Evolutionary conservation across 2,888 invertebrate species (phyloP).

Genomic region (Tanytarsus gracilentus): DNA sequence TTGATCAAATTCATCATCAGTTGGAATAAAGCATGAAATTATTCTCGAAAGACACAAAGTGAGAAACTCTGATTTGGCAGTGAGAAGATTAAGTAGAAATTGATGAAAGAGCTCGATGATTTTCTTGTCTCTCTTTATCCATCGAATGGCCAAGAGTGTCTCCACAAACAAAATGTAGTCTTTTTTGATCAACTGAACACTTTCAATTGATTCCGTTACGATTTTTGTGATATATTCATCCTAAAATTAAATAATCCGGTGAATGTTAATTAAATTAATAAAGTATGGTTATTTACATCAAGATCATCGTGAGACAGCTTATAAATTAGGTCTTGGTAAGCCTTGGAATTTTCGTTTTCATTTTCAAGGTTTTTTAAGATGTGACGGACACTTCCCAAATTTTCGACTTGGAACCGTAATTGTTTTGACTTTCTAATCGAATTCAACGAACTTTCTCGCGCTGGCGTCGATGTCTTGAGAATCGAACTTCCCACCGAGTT

Average conservation of each 20-base stretch:
- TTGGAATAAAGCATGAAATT: constrained; percentile 51
- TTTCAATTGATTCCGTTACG: constrained; percentile 48
- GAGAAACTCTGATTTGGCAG: constrained; percentile 58
- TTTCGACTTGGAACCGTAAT: constrained; percentile 1
- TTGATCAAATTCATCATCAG: constrained; percentile 44
- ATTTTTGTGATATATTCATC: constrained; percentile 51
- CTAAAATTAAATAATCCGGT: constrained; percentile 36
- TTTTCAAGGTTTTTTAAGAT: neutral
- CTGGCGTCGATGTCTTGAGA: constrained; percentile 1
- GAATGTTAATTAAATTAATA: neutral
- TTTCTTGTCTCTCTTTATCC: constrained; percentile 46
- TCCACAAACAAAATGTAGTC: constrained; percentile 52
- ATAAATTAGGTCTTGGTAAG: constrained; percentile 17
- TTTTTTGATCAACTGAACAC: constrained; percentile 50
- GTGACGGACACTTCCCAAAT: neutral
- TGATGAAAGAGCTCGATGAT: constrained; percentile 52
- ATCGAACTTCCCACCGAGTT: constrained; percentile 16
- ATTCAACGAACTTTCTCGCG: constrained; percentile 6
- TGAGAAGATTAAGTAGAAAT: constrained; percentile 57
- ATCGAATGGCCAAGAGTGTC: constrained; percentile 50
- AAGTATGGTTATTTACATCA: neutral
- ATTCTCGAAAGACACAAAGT: constrained; percentile 52
- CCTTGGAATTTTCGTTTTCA: neutral
- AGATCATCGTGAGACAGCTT: neutral
- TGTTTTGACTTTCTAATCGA: constrained; percentile 5